phyloP scores from a whole-genome alignment of 2,113 vertebrate genomes.

The Cariama cristata region DNA sequence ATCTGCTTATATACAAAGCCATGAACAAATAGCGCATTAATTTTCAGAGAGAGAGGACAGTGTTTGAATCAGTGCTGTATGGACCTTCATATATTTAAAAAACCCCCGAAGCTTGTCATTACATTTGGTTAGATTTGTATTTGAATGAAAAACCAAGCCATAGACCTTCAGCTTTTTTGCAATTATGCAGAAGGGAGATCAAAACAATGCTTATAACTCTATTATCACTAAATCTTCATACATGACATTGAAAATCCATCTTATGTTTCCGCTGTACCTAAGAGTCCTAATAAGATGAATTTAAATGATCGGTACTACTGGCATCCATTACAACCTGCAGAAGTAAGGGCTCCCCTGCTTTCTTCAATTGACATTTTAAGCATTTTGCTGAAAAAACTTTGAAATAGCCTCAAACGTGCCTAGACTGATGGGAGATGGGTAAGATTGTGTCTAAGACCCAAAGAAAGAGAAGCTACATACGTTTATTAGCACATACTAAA shows the following conservation, averaged over 20 bases:
- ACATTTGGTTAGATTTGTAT: not conserved
- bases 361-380: conserved; percentile 6
- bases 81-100: not conserved
- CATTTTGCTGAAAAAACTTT: not conserved
- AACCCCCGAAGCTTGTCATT: not conserved
- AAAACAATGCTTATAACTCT: not conserved
- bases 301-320: not conserved
- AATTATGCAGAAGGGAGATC: not conserved
- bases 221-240: not conserved
- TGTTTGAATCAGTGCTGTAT: not conserved
- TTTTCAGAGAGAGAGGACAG: not conserved
- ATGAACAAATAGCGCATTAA: not conserved
- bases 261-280: not conserved
- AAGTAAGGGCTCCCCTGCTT: not conserved
- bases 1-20: not conserved
- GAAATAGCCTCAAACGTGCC: not conserved
- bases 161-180: not conserved
- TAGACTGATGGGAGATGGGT: not conserved
- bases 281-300: not conserved
- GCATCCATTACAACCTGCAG: not conserved
- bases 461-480: not conserved
- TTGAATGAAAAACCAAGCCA: not conserved
- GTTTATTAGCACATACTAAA: not conserved
- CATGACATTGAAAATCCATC: not conserved
- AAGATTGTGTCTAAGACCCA: not conserved